phyloP scores from a whole-genome alignment of 2,888 invertebrate species.

The Dicyrtomina minuta region DNA sequence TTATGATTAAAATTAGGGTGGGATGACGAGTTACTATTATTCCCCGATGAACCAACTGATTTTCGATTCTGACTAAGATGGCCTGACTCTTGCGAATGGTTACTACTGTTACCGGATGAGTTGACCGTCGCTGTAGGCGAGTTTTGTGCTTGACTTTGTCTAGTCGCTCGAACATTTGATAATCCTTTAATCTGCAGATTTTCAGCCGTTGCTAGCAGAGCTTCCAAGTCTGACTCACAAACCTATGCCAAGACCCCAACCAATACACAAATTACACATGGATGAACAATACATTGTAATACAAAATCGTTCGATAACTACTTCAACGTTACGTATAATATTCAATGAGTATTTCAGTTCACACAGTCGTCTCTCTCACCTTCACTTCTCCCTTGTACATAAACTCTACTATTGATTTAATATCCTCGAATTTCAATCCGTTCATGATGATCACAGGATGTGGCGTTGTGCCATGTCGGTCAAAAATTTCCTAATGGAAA shows the following conservation, averaged over 20 bases:
- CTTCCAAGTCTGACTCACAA: constrained; percentile 58
- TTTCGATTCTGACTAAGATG: constrained; percentile 11
- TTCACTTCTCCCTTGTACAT: constrained; percentile 62
- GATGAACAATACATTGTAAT: too few species aligned
- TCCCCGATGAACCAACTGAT: not conserved
- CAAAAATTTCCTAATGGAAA: constrained; percentile 57
- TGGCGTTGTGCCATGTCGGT: constrained; percentile 56
- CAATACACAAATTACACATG: not conserved
- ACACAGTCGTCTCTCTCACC: constrained; percentile 52
- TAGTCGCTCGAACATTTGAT: constrained; percentile 55
- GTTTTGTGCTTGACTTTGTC: constrained; percentile 28
- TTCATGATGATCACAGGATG: constrained; percentile 60
- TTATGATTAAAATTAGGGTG: constrained; percentile 4
- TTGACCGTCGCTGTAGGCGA: constrained; percentile 15
- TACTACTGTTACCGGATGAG: constrained; percentile 21
- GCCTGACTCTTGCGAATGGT: constrained; percentile 7
- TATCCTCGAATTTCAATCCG: constrained; percentile 57
- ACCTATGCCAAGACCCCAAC: constrained; percentile 53
- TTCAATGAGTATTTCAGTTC: not conserved
- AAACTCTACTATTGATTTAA: constrained; percentile 59
- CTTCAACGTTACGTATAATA: not conserved
- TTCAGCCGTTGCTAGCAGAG: constrained; percentile 58
- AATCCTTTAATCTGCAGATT: constrained; percentile 60
- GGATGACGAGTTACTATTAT: not conserved
- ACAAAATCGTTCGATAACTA: too few species aligned